Conservation (phyloP, 2,888 invertebrate genomes). For the Spilosoma lubricipeda region DNA sequence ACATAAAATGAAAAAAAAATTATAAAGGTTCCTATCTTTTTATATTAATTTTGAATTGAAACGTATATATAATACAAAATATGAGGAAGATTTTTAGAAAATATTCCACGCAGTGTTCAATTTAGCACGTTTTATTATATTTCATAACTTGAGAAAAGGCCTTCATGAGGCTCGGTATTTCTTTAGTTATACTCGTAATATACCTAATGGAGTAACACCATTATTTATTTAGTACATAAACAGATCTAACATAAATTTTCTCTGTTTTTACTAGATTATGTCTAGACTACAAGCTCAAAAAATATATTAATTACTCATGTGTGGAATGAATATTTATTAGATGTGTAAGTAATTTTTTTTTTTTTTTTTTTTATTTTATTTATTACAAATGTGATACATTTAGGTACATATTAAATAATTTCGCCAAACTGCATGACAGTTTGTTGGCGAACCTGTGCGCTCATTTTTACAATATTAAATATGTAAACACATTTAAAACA, state of each 20-base stretch:
- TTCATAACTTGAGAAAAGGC: background rate
- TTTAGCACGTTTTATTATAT: background rate
- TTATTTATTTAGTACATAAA: background rate
- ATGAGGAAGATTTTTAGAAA: background rate
- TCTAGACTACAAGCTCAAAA: background rate
- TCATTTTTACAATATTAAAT: too few species aligned
- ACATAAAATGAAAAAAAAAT: background rate
- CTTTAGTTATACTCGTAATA: background rate
- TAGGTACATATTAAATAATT: too few species aligned
- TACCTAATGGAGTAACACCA: background rate
- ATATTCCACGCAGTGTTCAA: background rate
- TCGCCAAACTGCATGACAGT: too few species aligned
- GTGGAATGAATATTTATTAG: too few species aligned
- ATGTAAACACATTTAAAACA: too few species aligned
- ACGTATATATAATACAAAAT: too few species aligned
- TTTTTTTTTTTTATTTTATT: too few species aligned
- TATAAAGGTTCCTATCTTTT: too few species aligned
- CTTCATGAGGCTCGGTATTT: background rate
- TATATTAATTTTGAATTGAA: too few species aligned
- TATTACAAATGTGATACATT: too few species aligned
- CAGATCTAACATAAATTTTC: background rate
- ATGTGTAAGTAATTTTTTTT: too few species aligned
- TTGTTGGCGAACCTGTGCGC: too few species aligned
- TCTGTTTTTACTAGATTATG: background rate
- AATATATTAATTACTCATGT: background rate